These are phyloP conservation scores for Phymanthus crucifer DNA, from an alignment of 92 coral and sea anemone species.

Conservation along the genomic window DNA sequence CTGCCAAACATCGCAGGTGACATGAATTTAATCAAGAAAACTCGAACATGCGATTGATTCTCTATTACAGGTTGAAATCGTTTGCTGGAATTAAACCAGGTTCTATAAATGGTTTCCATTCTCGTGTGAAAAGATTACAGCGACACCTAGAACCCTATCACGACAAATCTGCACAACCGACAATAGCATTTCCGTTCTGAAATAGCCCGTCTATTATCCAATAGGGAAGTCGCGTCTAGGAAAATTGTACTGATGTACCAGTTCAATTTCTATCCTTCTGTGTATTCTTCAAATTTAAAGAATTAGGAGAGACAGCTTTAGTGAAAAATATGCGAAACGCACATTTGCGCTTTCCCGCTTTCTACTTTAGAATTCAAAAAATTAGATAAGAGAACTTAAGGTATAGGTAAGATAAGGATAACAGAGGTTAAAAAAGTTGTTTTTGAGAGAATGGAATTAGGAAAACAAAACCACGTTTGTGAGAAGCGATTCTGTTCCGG, in stretches of 20 bases:
- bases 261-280: neutral
- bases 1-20: neutral
- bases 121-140: neutral
- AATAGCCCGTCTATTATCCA: conserved; percentile 11
- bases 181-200: neutral
- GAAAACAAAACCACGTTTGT: neutral
- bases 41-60: neutral
- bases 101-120: neutral
- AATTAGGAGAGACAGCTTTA: neutral
- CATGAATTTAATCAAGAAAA: neutral
- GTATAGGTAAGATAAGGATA: neutral
- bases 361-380: neutral
- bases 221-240: neutral
- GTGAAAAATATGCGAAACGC: neutral
- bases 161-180: neutral
- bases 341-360: neutral
- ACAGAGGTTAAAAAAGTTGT: neutral
- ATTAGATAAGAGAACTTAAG: neutral
- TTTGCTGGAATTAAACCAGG: neutral
- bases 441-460: neutral
- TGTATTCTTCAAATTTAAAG: neutral
- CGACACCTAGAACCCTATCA: neutral
- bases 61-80: neutral
- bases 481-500: neutral
- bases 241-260: neutral